Evolutionary conservation across 2,797 vertebrate species (phyloP).

Genomic region (Borostomias antarcticus): DNA sequence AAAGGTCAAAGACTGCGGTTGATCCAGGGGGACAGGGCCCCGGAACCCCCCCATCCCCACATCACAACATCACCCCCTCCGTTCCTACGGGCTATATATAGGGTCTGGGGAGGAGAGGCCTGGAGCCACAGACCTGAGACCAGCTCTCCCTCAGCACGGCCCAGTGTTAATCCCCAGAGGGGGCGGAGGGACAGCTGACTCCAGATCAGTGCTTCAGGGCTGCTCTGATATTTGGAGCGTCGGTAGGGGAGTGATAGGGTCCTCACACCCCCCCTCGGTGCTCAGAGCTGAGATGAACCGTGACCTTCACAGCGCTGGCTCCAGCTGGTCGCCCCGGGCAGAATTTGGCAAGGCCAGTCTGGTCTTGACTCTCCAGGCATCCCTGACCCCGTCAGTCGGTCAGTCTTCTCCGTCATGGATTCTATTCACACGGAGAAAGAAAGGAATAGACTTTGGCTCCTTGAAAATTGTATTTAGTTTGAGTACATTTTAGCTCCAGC

Average conservation of each 20-base stretch:
- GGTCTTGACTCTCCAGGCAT: neutral
- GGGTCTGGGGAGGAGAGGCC: slow-evolving; percentile 28
- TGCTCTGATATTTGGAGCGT: slow-evolving; percentile 46
- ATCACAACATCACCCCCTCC: neutral
- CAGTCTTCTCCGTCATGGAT: too few relatives aligned
- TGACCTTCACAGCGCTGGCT: slow-evolving; percentile 72
- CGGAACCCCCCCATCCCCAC: slow-evolving; percentile 17
- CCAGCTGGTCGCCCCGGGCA: slow-evolving; percentile 10
- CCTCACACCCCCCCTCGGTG: slow-evolving; percentile 24
- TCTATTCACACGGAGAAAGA: too few relatives aligned
- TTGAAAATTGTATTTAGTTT: too few relatives aligned
- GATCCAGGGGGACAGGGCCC: slow-evolving; percentile 59
- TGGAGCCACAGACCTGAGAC: slow-evolving; percentile 50
- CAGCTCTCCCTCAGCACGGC: slow-evolving; percentile 17
- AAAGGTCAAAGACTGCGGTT: slow-evolving; percentile 78
- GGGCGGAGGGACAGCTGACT: slow-evolving; percentile 18
- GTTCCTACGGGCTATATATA: slow-evolving; percentile 54
- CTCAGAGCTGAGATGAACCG: slow-evolving; percentile 50
- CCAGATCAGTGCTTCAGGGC: slow-evolving; percentile 8
- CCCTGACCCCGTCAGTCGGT: too few relatives aligned
- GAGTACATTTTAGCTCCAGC: too few relatives aligned
- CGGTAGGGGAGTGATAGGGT: slow-evolving; percentile 33
- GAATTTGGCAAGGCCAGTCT: slow-evolving; percentile 4
- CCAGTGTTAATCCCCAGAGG: neutral
- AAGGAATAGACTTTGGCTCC: too few relatives aligned